A percentile compares a stretch with the other conserved stretches of the same genome.
Conservation (phyloP, 2,888 invertebrate genomes). For the Drosophila mayaguana region DNA sequence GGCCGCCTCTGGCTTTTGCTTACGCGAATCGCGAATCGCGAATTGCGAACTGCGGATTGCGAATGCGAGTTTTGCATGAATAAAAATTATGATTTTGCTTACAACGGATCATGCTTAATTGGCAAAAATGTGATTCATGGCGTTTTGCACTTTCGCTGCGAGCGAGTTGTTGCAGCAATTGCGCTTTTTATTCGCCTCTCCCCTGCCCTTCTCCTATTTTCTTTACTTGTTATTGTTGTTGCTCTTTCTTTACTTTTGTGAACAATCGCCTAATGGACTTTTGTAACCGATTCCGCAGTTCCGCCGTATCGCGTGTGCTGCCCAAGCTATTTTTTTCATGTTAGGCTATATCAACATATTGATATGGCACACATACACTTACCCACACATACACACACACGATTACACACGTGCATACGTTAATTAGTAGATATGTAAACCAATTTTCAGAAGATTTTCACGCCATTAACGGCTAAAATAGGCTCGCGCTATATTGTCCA, state of each 20-base stretch:
- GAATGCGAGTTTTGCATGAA: constrained; percentile 30
- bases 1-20: constrained; percentile 38
- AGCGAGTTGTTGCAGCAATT: constrained; percentile 30
- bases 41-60: constrained; percentile 8
- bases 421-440: constrained; percentile 19
- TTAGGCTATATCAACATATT: constrained; percentile 17
- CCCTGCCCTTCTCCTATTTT: neutral
- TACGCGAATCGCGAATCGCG: constrained; percentile 26
- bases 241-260: constrained; percentile 23
- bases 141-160: constrained; percentile 70
- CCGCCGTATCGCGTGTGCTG: constrained; percentile 41
- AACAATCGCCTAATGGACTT: constrained; percentile 50
- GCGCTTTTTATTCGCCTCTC: constrained; percentile 34
- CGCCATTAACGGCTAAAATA: constrained; percentile 41
- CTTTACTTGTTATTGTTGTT: neutral
- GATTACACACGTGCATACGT: constrained; percentile 11
- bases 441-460: constrained; percentile 46
- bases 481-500: constrained; percentile 8
- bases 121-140: constrained; percentile 80
- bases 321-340: constrained; percentile 23
- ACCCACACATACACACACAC: constrained; percentile 12
- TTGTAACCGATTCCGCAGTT: constrained; percentile 60
- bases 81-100: constrained; percentile 66
- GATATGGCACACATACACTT: constrained; percentile 13
- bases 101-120: constrained; percentile 80